Base-by-base conservation (phyloP, 2,797 vertebrate genomes). In the Crenuchus spilurus region DNA sequence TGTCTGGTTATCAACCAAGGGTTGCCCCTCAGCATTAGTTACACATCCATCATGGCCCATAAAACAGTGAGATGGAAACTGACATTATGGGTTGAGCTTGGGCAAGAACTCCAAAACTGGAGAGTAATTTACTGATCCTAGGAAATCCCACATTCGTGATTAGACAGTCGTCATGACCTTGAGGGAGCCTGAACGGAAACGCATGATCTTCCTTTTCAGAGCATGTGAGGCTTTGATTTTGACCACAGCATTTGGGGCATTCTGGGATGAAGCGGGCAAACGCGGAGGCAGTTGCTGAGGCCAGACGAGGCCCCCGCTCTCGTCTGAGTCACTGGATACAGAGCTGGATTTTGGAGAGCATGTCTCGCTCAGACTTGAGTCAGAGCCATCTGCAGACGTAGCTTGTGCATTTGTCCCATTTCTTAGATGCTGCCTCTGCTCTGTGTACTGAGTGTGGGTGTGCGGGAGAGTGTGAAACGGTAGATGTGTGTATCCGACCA, bases 101-200 rank as follows among this genome's bases (percentile, higher is more conserved):
- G 52, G 7, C 14, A 2, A 8, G 35, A 39, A 61, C 18, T 33
- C 16, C 18, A 20, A 1, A 26, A 9, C 10, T 28, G 20, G 13
- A 44, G 37, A 42, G 37, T 7, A 4, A 4, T 41, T 26, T 16
- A 28, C 5, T 42, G 20, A 16, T 26, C 35, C 7, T 3, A 13
- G 13, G 30, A 13, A 37, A 70, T 28, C 54, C 20, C 24, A 30
- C 46, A n/a, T 20, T 26, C 22, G 44, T 35, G n/a, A 33, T 95
- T 90, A 97, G 22, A 97, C 96, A 0, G 96, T 97, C 0, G 96
- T 97, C 95, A 97, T 97, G 83, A 97, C 95, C 86, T 97, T 97
- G 54, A 97, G 94, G 0, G 96, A 96, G 44, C 95, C 95, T 0
- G 96, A 94, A 42, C 95, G 94, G 84, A 97, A 96, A 55, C 95